A percentile compares a stretch with the other conserved stretches of the same genome.
Evolutionary conservation across 92 coral and sea anemone species (phyloP).

Genomic region (Porites cylindrica): DNA sequence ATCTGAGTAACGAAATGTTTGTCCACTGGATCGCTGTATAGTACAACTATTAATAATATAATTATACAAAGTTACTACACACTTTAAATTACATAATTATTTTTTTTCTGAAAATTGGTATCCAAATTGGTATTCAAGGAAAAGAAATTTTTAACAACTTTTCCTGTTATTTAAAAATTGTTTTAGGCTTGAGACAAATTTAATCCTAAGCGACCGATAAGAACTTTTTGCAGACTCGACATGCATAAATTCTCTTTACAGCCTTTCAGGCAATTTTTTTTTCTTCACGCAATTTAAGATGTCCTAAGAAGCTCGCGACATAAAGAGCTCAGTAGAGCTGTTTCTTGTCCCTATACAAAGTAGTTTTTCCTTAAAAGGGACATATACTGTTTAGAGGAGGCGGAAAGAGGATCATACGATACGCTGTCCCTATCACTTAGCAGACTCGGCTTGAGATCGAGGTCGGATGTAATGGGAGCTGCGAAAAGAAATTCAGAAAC

Average conservation of each 20-base stretch:
- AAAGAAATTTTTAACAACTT: constrained; percentile 6
- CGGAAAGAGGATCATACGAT: constrained; percentile 88
- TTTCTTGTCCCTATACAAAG: constrained; percentile 74
- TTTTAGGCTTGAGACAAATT: not conserved
- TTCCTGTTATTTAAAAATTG: not conserved
- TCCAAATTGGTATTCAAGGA: not conserved
- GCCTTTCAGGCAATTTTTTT: constrained; percentile 34
- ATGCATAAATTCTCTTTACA: not conserved
- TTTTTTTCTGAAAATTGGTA: not conserved
- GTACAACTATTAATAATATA: not conserved
- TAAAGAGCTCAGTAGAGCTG: too few relatives aligned
- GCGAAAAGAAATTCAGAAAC: constrained; percentile 25
- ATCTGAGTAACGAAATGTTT: not conserved
- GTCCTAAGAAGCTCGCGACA: too few relatives aligned
- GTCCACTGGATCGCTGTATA: not conserved
- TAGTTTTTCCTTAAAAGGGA: constrained; percentile 91
- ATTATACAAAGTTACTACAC: constrained; percentile 19
- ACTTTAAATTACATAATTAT: not conserved
- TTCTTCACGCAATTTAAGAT: not conserved
- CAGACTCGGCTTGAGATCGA: constrained; percentile 83
- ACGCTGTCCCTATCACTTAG: constrained; percentile 81
- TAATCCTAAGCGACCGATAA: not conserved
- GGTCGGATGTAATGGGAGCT: constrained; percentile 86
- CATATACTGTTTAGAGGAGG: constrained; percentile 91
- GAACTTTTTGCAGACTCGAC: not conserved